Evolutionary conservation across 2,888 invertebrate genomes (phyloP), one percentile per base, ranked within the genome.

Genomic region (Caenorhabditis sp.): DNA sequence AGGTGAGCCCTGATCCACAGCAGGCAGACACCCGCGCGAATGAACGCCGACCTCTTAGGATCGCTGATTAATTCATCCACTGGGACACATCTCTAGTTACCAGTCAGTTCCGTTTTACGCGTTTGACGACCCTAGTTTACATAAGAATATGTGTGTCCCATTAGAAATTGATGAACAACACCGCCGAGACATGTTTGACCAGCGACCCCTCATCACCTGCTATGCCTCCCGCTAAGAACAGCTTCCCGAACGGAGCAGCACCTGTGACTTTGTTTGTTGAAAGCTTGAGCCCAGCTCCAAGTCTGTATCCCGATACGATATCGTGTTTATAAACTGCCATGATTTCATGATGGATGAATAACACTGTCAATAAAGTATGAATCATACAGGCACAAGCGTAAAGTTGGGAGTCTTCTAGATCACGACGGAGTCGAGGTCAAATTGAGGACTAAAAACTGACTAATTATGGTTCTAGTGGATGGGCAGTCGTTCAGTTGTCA

Each of bases 1-100:
- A 70, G 71, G 67, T 72, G 50, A 55, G 40, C 20, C 15, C 15
- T 35, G 40, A 35, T 40, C 24, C n/a, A n/a, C 64, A 56, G 40
- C 68, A 37, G 56, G 64, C 70, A 40, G 40, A 13, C 40, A 50
- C 40, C 47, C 61, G 28, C 47, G 20, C n/a, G 61, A 47, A 20
- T 22, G 28, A 55, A 60, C 28, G 53, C 56, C 64, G 64, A 67
- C 74, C 74, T 74, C 74, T 67, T 68, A 67, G 53, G 32, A 68
- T 68, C 47, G 20, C 69, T 80, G 80, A 80, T 74, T 80, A 80
- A 80, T 80, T 80, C 72, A 80, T 80, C 80, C 68, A 58, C 20
- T 68, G 68, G 80, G 69, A 74, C 56, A 35, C 60, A 65, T 78
- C 65, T 79, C 79, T 71, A 20, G 71, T 79, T 79, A 79, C 79